Evolutionary conservation across 1,140 invertebrate species (phyloP).

Genomic region (Brachionus rotundiformis): DNA sequence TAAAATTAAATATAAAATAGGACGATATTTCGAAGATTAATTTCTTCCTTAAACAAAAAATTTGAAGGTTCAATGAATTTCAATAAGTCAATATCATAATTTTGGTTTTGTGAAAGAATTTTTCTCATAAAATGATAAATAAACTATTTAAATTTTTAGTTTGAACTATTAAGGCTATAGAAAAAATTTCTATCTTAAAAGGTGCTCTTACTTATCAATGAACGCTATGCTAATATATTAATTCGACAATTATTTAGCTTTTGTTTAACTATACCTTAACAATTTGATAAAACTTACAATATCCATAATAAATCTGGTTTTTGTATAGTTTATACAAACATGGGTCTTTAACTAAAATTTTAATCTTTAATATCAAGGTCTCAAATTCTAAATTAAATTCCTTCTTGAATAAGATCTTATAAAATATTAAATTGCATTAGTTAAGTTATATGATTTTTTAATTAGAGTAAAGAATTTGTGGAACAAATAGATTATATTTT

Average conservation of each 20-base stretch:
- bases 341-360: not conserved
- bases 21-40: not conserved
- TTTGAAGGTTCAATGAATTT: conserved; percentile 10
- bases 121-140: conserved; percentile 7
- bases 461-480: too few species aligned
- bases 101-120: not conserved
- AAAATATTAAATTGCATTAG: not conserved
- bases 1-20: not conserved
- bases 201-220: not conserved
- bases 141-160: not conserved
- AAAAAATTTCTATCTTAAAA: not conserved
- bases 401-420: not conserved
- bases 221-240: not conserved
- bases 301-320: not conserved
- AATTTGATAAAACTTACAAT: not conserved
- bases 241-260: not conserved
- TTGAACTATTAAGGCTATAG: not conserved
- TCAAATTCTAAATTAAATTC: not conserved
- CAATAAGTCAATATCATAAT: not conserved
- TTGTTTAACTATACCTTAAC: not conserved
- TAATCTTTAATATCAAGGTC: not conserved
- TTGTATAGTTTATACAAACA: not conserved
- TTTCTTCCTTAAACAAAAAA: not conserved
- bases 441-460: too few species aligned
- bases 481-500: too few species aligned